Conservation (phyloP, 2,797 vertebrate genomes). For the Semaprochilodus insignis region DNA sequence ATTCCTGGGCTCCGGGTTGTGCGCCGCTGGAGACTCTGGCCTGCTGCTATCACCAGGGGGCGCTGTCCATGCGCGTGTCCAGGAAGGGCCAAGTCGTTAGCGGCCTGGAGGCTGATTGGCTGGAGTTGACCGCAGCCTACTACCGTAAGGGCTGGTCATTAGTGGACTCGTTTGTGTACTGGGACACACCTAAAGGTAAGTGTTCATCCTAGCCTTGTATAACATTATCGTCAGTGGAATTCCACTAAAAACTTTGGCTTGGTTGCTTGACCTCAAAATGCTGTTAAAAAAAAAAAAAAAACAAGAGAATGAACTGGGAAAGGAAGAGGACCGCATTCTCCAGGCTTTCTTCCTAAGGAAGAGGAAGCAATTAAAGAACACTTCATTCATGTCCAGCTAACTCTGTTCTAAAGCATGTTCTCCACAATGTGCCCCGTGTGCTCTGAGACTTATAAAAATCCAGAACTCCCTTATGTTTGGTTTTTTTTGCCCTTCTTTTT, state of each 20-base stretch:
- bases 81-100: conserved; percentile 91
- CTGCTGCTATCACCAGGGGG: conserved; percentile 92
- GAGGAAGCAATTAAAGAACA: conserved; percentile 16
- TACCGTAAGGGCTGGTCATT: conserved; percentile 94
- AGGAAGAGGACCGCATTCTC: background rate
- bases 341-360: conserved; percentile 17
- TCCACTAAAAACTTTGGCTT: too few species aligned
- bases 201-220: background rate
- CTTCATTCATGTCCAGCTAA: conserved; percentile 14
- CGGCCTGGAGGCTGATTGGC: conserved; percentile 95
- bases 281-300: background rate
- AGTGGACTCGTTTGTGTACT: conserved; percentile 93
- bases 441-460: too few species aligned
- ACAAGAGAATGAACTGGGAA: background rate
- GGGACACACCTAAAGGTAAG: conserved; percentile 91
- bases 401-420: conserved; percentile 8
- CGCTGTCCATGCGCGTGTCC: conserved; percentile 90
- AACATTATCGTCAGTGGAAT: background rate
- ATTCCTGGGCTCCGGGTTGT: conserved; percentile 79
- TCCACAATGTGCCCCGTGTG: background rate
- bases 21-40: conserved; percentile 80
- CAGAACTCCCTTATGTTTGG: background rate
- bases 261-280: background rate
- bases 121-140: conserved; percentile 92
- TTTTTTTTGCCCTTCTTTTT: background rate